Base-by-base conservation (phyloP, 1,140 invertebrate species). In the Akabosia matsudoensis region DNA sequence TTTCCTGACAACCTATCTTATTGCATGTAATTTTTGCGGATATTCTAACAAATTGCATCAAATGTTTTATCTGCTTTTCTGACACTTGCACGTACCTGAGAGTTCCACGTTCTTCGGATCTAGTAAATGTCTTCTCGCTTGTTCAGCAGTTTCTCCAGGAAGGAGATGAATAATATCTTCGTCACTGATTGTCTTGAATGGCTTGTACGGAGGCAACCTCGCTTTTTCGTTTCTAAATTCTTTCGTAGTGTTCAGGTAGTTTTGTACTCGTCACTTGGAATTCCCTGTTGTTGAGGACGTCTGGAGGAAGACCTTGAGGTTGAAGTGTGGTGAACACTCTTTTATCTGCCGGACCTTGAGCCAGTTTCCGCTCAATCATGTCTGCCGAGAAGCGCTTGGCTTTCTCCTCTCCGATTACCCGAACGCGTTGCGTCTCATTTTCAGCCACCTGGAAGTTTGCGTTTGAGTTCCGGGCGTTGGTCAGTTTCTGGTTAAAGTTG, bases 131-230 rank as follows among this genome's bases (percentile, higher is more conserved):
- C 3, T 1, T 30, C 30, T 28, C 10, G 61, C 61, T n/a, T 10
- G 28, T 67, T 67, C 61, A 13, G 26, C 61, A 28, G 61, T 67
- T 67, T 28, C 30, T 2, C 61, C 61, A 30, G 70, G 70, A 7
- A 72, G 26, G 3, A 45, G 26, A 24, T 72, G 70, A 14, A 72
- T 34, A 28, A 37, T 72, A 37, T 72, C 70, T 45, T 72, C 22
- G 34, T 72, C 70, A 51, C 70, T 72, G 37, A 51, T 51, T 4
- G 70, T 72, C n/a, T 26, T n/a, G 33, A 72, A 34, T n/a, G 70
- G 70, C 16, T 45, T 51, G 22, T 37, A 34, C 2, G 70, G 70
- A n/a, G 37, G 70, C 1, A 72, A 34, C 26, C 70, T 33, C 2
- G 70, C 70, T 4, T 1, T 34, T 22, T 72, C 70, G 28, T 72